These are phyloP conservation scores for Chelon labrosus DNA, from an alignment of 2,797 vertebrate genomes.

Conservation along the genomic window DNA sequence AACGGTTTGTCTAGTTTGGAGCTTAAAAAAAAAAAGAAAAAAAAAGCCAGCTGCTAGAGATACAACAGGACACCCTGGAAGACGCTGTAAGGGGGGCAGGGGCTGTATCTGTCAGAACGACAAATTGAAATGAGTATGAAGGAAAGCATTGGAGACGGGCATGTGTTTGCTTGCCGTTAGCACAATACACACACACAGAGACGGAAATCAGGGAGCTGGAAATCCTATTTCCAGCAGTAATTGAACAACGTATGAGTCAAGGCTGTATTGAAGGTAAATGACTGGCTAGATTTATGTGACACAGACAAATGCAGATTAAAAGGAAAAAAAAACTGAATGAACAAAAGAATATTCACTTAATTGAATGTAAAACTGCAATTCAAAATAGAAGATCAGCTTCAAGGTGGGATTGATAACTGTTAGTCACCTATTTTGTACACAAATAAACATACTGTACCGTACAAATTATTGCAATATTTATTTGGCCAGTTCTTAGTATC, in stretches of 20 bases:
- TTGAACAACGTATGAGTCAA: slow-evolving; percentile 18
- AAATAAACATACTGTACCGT: too few relatives aligned
- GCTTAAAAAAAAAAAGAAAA: slow-evolving; percentile 46
- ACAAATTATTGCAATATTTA: too few relatives aligned
- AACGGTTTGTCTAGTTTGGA: slow-evolving; percentile 85
- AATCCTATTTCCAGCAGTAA: neutral
- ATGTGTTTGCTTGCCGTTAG: slow-evolving; percentile 36
- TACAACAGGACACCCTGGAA: slow-evolving; percentile 3
- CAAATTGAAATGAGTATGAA: slow-evolving; percentile 56
- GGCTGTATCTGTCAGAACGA: slow-evolving; percentile 30
- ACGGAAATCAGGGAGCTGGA: slow-evolving; percentile 1
- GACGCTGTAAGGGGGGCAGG: slow-evolving; percentile 8
- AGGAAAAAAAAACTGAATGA: too few relatives aligned
- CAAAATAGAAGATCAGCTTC: too few relatives aligned
- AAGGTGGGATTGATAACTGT: too few relatives aligned
- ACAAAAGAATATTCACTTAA: too few relatives aligned
- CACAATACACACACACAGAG: slow-evolving; percentile 5
- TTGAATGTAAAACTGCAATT: too few relatives aligned
- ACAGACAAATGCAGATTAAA: too few relatives aligned
- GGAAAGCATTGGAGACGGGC: slow-evolving; percentile 35
- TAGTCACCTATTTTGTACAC: too few relatives aligned
- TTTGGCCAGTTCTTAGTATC: too few relatives aligned
- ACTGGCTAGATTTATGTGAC: too few relatives aligned
- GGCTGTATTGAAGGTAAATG: too few relatives aligned
- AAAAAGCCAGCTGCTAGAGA: neutral